Base-by-base conservation (phyloP, 1,140 invertebrate species). In the Mamestra configurata region DNA sequence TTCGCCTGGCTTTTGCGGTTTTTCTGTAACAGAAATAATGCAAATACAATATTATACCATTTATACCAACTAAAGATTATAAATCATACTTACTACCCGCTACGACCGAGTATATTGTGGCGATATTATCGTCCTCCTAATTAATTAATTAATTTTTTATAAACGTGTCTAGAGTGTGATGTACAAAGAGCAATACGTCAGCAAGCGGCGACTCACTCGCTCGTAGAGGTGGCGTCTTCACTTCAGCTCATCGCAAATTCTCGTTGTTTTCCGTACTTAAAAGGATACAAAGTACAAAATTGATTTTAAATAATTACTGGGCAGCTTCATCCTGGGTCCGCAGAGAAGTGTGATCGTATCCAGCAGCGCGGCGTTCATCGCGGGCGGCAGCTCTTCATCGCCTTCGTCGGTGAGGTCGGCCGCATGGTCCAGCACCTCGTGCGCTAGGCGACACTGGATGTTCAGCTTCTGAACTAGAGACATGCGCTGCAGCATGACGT, bases 401-500 rank as follows among this genome's bases (percentile, higher is more conserved):
- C 68, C 82, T 35, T 90, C 89, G 66, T 93, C 91, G 18, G 80
- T 81, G n/a, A 85, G 68, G 40, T 89, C 90, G 18, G 90, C 92
- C 20, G 91, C 93, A 81, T 90, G 89, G 59, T 84, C 79, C 57
- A 94, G 70, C 71, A 94, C 84, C 53, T 94, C 92, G 15, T 89
- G 85, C 70, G 91, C 92, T 22, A 94, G 77, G 0, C 93, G 88
- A 55, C 92, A 92, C 79, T 94, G 93, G 24, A 90, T 80, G 85
- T 93, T 93, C 79, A 94, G 82, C 64, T 87, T 87, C 84, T 94
- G 93, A 46, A 92, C 91, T 31, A 89, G 59, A 18, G 91, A 90
- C 85, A 94, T 82, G 1, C 93, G 89, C 80, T 94, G 93, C 81
- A 94, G 93, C 93, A 94, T 93, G 82, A 93, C 90, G 86, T 93